phyloP scores from a whole-genome alignment of 1,140 invertebrate genomes.

The Vollenhovia emeryi region DNA sequence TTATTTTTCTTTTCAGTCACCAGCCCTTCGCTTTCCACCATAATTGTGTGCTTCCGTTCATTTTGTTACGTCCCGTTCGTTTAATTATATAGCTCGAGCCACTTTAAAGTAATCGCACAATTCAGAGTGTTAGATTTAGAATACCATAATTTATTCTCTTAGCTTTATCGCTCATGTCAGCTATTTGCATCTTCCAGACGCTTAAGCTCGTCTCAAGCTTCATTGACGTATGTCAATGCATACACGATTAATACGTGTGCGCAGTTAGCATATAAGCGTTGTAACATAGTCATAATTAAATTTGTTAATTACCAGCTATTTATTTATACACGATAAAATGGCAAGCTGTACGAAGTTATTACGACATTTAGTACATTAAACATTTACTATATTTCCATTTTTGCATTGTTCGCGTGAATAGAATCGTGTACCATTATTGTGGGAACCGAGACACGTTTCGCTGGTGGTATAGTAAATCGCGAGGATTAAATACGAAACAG shows the following conservation, averaged over 20 bases:
- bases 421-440: background rate
- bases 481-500: slow-evolving; percentile 8
- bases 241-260: background rate
- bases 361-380: background rate
- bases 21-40: background rate
- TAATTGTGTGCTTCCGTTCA: background rate
- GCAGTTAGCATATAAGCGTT: background rate
- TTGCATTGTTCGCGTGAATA: background rate
- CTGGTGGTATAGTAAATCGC: background rate
- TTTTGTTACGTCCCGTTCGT: background rate
- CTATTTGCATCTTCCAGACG: background rate
- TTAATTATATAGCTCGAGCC: background rate
- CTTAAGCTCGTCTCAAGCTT: background rate
- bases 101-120: background rate
- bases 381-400: background rate
- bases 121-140: background rate
- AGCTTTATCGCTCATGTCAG: background rate
- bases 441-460: slow-evolving; percentile 1
- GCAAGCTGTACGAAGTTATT: background rate
- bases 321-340: background rate
- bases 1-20: background rate
- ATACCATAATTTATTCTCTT: background rate
- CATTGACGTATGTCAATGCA: background rate
- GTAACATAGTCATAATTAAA: background rate
- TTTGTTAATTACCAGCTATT: too few species aligned